Evolutionary conservation across 1,140 invertebrate species (phyloP).

Genomic region (Anthonomus grandis): DNA sequence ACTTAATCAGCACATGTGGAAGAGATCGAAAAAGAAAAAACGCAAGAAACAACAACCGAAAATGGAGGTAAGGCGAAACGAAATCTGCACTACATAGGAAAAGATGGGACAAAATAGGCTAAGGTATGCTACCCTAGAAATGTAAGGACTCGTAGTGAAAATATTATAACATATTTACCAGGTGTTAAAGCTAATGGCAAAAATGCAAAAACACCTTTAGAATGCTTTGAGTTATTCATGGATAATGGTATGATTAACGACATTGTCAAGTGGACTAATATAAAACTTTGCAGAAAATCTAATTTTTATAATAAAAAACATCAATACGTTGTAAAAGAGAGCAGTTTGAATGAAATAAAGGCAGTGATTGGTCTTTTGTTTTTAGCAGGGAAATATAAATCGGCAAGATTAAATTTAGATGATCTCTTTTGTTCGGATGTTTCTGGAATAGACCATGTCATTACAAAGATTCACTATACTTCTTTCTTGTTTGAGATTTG

Average conservation of each 20-base stretch:
- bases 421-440: conserved; percentile 35
- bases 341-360: conserved; percentile 15
- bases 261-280: conserved; percentile 30
- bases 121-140: conserved; percentile 9
- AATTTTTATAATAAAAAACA: conserved; percentile 15
- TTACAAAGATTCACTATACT: conserved; percentile 33
- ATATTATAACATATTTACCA: conserved; percentile 36
- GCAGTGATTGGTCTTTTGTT: conserved; percentile 19
- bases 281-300: conserved; percentile 15
- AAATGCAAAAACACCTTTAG: conserved; percentile 28
- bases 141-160: conserved; percentile 32
- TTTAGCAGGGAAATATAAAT: conserved; percentile 9
- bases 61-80: too few species aligned
- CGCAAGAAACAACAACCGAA: too few species aligned
- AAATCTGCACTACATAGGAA: conserved; percentile 8
- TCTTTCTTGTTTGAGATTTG: conserved; percentile 8
- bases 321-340: conserved; percentile 6
- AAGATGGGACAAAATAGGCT: conserved; percentile 5
- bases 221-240: conserved; percentile 39
- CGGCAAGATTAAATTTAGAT: conserved; percentile 10
- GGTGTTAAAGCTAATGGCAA: conserved; percentile 30
- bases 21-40: too few species aligned
- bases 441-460: conserved; percentile 39
- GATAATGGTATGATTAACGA: conserved; percentile 30
- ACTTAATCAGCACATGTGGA: too few species aligned